A percentile compares a stretch with the other conserved stretches of the same genome.
Conservation (phyloP, 2,888 invertebrate species). For the Drosophila meridiana region DNA sequence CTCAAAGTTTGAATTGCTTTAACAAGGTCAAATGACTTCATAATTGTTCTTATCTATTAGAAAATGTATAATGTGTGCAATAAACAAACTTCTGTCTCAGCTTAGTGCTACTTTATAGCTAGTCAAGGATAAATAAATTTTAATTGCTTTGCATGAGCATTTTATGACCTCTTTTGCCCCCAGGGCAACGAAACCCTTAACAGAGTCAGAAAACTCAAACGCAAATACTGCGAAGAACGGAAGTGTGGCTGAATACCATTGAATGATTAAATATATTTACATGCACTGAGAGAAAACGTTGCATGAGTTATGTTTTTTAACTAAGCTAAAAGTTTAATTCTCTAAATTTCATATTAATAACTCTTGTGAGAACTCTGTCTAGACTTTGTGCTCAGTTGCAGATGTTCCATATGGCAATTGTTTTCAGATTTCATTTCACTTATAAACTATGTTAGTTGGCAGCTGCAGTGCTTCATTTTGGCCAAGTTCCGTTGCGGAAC, state of each 20-base stretch:
- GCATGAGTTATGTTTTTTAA: not conserved
- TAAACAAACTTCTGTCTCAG: not conserved
- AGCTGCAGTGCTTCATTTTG: conserved; percentile 50
- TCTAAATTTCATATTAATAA: too few species aligned
- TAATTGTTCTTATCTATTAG: not conserved
- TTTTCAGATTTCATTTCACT: conserved; percentile 34
- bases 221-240: conserved; percentile 9
- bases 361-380: not conserved
- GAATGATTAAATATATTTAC: conserved; percentile 15
- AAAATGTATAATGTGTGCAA: conserved; percentile 12
- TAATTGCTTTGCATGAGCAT: conserved; percentile 23
- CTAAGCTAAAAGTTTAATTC: not conserved
- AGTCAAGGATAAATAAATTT: conserved; percentile 22
- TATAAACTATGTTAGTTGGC: conserved; percentile 40
- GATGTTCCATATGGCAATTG: conserved; percentile 23
- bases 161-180: not conserved
- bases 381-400: not conserved
- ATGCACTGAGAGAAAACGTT: not conserved
- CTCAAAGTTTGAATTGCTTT: not conserved
- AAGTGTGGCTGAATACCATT: conserved; percentile 30
- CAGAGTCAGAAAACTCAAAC: conserved; percentile 2
- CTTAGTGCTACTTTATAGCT: conserved; percentile 1
- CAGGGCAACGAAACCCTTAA: conserved; percentile 16
- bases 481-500: conserved; percentile 31
- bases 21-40: not conserved